Evolutionary conservation across 2,113 vertebrate species (phyloP), one percentile per base, ranked within the genome.

Genomic region (Macrotus californicus): DNA sequence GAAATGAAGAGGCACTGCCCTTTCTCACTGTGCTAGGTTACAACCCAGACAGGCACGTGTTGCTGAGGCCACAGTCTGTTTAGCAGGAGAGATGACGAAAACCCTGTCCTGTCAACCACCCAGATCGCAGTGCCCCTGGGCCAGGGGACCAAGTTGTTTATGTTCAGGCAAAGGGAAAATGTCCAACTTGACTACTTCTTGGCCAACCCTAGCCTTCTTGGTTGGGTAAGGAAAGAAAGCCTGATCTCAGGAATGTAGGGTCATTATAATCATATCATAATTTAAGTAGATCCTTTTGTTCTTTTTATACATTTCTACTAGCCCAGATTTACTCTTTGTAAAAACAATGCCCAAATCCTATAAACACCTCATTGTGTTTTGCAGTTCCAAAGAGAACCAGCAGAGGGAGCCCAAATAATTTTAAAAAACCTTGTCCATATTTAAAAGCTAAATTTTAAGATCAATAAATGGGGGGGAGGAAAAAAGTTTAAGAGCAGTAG

Each of bases 381-480:
- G 75, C 64, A 95, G n/a, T 73, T 61, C 76, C 70, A 89, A 21
- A 26, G 13, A 94, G 10, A 80, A 81, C 94, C 98, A 97, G 95
- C 93, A 97, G 98, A 96, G 97, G 91, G 97, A 92, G 93, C 79
- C 76, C 77, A 87, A 67, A 76, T 56, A 39, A 76, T 52, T 82
- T 72, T 70, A 3, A 21, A 76, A 93, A 86, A 48, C 0, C 19
- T 39, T 26, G 26, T 1, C 12, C 12, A 21, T 29, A 46, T 39
- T 81, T 94, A 52, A 36, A 31, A 70, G 21, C 29, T 34, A 69
- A 88, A 56, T 41, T 77, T 89, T 21, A 83, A 84, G 34, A 22
- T 66, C 56, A 93, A 3, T 73, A 70, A 77, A n/a, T 36, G 54
- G 41, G 16, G 6, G 14, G 80, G n/a, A 85, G 70, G 29, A 43